A percentile compares a stretch with the other conserved stretches of the same genome.
Evolutionary conservation across 2,888 invertebrate species (phyloP).

Genomic region (Pristionchus japonicus): DNA sequence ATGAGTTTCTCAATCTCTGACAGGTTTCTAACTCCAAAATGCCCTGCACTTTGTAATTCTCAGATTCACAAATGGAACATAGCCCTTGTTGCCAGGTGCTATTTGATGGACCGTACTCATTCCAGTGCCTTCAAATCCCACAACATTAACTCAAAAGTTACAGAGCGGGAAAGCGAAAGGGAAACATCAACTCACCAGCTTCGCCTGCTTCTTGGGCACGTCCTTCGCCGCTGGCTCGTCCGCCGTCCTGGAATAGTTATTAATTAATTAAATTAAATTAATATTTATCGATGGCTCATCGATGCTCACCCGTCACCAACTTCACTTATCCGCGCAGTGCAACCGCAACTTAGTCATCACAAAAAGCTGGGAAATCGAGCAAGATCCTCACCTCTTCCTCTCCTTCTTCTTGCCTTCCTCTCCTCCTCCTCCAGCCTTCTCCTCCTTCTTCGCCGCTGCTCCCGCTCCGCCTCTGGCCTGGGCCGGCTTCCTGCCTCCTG

Average conservation of each 20-base stretch:
- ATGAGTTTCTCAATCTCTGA: too few relatives aligned
- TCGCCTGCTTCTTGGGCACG: slow-evolving; percentile 21
- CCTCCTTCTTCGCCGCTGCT: background rate
- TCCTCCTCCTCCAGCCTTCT: too few relatives aligned
- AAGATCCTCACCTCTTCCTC: background rate
- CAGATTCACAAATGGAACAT: too few relatives aligned
- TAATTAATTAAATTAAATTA: background rate
- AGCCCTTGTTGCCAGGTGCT: too few relatives aligned
- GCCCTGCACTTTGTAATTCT: too few relatives aligned
- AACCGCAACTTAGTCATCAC: background rate
- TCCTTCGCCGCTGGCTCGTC: background rate
- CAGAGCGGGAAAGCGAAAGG: too few relatives aligned
- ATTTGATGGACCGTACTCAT: too few relatives aligned
- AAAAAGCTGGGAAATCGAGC: background rate
- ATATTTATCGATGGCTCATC: background rate
- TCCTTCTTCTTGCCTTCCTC: background rate
- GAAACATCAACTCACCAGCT: background rate
- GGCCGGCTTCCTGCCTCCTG: background rate
- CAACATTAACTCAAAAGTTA: too few relatives aligned
- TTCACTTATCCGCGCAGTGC: background rate
- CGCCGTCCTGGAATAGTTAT: background rate
- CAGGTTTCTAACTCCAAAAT: too few relatives aligned
- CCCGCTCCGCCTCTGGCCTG: too few relatives aligned
- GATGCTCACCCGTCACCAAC: too few relatives aligned
- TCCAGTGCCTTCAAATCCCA: too few relatives aligned